Conservation (phyloP, 1,140 invertebrate species). For the Drosophila arizonae region DNA sequence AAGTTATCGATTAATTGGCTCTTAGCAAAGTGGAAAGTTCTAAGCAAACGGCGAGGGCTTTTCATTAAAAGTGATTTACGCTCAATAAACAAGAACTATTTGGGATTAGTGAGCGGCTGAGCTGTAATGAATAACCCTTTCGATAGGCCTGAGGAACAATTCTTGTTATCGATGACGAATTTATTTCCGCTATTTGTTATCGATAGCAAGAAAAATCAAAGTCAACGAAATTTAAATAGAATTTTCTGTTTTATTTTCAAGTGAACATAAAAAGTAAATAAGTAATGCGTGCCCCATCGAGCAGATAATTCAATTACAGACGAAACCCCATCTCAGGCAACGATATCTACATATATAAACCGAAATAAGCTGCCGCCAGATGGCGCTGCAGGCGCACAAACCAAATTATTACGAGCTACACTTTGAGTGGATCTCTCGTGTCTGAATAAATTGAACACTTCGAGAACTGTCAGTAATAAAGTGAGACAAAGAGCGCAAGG, state of each 20-base stretch:
- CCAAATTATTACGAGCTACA: conserved; percentile 6
- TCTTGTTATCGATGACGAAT: neutral
- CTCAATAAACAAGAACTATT: too few relatives aligned
- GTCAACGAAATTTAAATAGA: neutral
- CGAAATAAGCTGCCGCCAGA: conserved; percentile 9
- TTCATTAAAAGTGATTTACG: too few relatives aligned
- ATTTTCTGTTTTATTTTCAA: too few relatives aligned
- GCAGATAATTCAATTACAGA: neutral
- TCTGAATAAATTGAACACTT: conserved; percentile 19
- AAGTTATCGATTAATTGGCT: neutral
- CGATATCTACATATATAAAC: neutral
- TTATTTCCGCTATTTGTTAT: too few relatives aligned
- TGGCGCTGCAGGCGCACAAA: conserved; percentile 6
- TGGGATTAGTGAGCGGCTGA: too few relatives aligned
- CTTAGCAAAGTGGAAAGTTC: neutral
- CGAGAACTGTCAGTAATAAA: neutral
- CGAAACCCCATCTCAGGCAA: neutral
- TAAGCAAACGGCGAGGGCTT: too few relatives aligned
- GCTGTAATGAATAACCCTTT: too few relatives aligned
- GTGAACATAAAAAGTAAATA: neutral
- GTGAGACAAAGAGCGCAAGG: neutral
- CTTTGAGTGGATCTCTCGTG: conserved; percentile 7
- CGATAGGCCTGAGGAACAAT: neutral
- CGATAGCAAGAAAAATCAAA: too few relatives aligned
- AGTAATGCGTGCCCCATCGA: neutral